Evolutionary conservation across 2,113 vertebrate genomes (phyloP), one percentile per base, ranked within the genome.

Genomic region (Formicarius rufipectus): DNA sequence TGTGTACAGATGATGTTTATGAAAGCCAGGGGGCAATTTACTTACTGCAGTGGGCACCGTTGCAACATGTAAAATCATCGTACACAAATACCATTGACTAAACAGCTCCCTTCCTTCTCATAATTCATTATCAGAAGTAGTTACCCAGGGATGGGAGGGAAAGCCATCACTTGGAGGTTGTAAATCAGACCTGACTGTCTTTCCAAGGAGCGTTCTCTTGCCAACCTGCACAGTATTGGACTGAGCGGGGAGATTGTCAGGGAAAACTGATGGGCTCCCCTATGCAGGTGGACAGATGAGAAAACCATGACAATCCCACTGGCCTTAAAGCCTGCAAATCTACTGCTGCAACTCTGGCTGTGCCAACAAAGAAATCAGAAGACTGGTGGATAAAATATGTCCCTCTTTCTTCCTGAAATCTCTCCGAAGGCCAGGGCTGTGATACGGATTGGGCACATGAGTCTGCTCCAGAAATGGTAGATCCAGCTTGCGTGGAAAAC

Each of bases 1-100:
- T 96, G 93, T 96, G 90, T 96, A 95, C 93, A 95, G 93, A 96
- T 96, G 95, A 97, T 96, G 95, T 95, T 97, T 97, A 96, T 96
- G 95, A 96, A 97, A 96, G 96, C 77, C 83, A 81, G 60, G 95
- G 95, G 96, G 95, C 89, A 92, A 96, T 95, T 96, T 90, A 75
- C 93, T 92, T 93, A 82, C 86, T 87, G 93, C 90, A 79, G 80
- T 84, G 93, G 95, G 96, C 96, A 94, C 80, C 6, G 1, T 58
- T 93, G 88, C 90, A 84, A 94, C 42, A 6, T 47, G 95, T 94
- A 95, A 96, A 96, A 96, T 93, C 86, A 94, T 96, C 0, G 1
- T 84, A 91, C 90, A 87, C 93, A 96, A 96, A 96, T 90, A 95
- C 66, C 73, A 64, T 89, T 90, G 90, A 96, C 83, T 92, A 42